A percentile compares a stretch with the other conserved stretches of the same genome.
Conservation (phyloP, 1,140 invertebrate species). For the Drosophila arizonae region DNA sequence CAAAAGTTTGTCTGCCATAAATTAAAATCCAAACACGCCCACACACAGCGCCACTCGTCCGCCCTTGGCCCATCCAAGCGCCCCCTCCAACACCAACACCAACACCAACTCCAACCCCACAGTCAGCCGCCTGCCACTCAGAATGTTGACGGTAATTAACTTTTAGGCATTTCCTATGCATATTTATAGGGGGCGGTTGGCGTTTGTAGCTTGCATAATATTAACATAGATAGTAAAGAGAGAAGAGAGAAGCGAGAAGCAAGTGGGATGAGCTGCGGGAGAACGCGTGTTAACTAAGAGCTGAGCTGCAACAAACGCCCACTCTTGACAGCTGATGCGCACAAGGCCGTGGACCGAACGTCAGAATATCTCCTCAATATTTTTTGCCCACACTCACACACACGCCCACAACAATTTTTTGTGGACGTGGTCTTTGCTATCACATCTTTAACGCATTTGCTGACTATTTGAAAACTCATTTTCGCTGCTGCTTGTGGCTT, state of each 20-base stretch:
- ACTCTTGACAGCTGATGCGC: slow-evolving; percentile 58
- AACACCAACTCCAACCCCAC: not conserved
- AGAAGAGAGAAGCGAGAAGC: not conserved
- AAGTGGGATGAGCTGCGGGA: not conserved
- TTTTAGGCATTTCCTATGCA: slow-evolving; percentile 80
- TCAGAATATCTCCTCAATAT: slow-evolving; percentile 5
- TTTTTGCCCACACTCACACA: slow-evolving; percentile 7
- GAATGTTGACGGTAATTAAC: slow-evolving; percentile 80
- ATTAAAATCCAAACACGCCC: slow-evolving; percentile 76
- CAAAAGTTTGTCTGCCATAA: slow-evolving; percentile 77
- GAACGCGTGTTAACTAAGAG: not conserved
- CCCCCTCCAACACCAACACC: not conserved
- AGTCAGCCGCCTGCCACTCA: slow-evolving; percentile 62
- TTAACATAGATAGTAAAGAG: slow-evolving; percentile 49
- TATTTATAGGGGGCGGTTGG: slow-evolving; percentile 59
- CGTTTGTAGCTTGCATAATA: slow-evolving; percentile 62
- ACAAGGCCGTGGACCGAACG: slow-evolving; percentile 49
- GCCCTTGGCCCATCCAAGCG: no score
- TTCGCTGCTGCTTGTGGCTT: slow-evolving; percentile 18
- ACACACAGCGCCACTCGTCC: slow-evolving; percentile 2
- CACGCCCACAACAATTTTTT: not conserved
- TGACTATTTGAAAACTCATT: slow-evolving; percentile 13
- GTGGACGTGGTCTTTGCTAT: not conserved
- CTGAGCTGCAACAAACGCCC: slow-evolving; percentile 12
- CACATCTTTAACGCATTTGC: not conserved